Conservation (phyloP, 2,113 vertebrate genomes). For the Lampris megalopsis region DNA sequence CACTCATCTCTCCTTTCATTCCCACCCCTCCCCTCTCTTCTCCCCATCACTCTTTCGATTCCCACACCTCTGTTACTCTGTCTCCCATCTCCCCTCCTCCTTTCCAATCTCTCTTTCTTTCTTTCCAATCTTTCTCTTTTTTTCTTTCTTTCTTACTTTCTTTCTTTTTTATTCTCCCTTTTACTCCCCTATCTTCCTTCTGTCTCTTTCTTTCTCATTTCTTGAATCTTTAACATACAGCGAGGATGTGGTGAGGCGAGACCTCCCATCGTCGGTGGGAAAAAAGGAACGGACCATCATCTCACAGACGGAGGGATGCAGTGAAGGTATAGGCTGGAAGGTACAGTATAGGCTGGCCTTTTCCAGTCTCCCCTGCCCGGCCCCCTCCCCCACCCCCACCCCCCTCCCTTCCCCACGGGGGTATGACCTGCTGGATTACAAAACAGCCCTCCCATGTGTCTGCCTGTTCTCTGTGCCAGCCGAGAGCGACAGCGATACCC, state of each 20-base stretch:
- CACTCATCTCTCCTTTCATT: constrained; percentile 3
- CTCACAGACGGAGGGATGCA: constrained; percentile 71
- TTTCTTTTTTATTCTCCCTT: constrained; percentile 19
- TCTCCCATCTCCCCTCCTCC: constrained; percentile 14
- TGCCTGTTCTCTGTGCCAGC: constrained; percentile 84
- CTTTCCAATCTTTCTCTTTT: constrained; percentile 4
- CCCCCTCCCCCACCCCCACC: constrained; percentile 21
- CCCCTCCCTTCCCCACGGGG: constrained; percentile 71
- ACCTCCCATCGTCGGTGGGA: constrained; percentile 72
- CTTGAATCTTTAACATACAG: constrained; percentile 56
- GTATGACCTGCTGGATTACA: constrained; percentile 92
- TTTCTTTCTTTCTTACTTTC: constrained; percentile 35
- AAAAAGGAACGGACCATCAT: constrained; percentile 78
- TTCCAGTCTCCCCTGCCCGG: constrained; percentile 34
- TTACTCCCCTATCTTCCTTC: constrained; percentile 27
- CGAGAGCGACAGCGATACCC: constrained; percentile 78
- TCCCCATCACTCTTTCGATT: neutral
- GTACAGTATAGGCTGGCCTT: constrained; percentile 52
- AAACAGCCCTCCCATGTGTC: constrained; percentile 89
- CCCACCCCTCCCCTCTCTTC: constrained; percentile 19
- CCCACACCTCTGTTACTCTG: neutral
- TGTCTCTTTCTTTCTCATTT: constrained; percentile 45
- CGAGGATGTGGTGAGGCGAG: constrained; percentile 66
- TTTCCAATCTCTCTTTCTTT: constrained; percentile 14
- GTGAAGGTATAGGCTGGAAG: constrained; percentile 71